Percentiles rank a stretch among this genome's conserved stretches.
These are phyloP conservation scores for Hylaeus anthracinus DNA, from an alignment of 1,140 invertebrate genomes.

Conservation along the genomic window DNA sequence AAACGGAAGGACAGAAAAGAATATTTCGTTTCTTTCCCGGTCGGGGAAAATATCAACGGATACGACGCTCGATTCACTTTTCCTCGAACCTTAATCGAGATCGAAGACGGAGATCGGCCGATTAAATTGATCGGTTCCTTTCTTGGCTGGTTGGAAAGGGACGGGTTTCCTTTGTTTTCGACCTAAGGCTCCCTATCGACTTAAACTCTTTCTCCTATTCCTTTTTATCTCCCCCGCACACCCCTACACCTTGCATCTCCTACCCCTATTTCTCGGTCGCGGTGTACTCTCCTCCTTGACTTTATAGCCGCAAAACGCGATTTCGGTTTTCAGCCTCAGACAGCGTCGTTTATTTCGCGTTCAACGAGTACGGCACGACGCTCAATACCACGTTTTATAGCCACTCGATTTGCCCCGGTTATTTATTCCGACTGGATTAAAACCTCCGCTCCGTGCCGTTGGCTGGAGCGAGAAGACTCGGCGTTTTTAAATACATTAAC, in stretches of 20 bases:
- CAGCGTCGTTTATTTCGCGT: conserved; percentile 38
- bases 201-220: conserved; percentile 11
- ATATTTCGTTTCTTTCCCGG: conserved; percentile 46
- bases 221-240: conserved; percentile 5
- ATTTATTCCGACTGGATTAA: conserved; percentile 27
- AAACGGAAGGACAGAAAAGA: conserved; percentile 20
- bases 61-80: neutral
- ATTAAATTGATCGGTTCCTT: conserved; percentile 50
- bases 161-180: conserved; percentile 36
- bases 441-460: conserved; percentile 2
- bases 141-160: conserved; percentile 22
- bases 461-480: too few species aligned
- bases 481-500: too few species aligned
- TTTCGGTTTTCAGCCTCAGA: conserved; percentile 36
- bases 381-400: conserved; percentile 3
- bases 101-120: conserved; percentile 25
- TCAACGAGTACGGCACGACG: conserved; percentile 1
- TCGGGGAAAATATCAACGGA: neutral
- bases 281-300: neutral
- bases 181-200: conserved; percentile 22
- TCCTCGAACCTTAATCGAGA: neutral
- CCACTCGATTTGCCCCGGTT: neutral
- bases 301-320: conserved; percentile 34
- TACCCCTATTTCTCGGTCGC: neutral
- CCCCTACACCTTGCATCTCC: neutral